Base-by-base conservation (phyloP, 1,140 invertebrate species). In the Hycleus phaleratus region DNA sequence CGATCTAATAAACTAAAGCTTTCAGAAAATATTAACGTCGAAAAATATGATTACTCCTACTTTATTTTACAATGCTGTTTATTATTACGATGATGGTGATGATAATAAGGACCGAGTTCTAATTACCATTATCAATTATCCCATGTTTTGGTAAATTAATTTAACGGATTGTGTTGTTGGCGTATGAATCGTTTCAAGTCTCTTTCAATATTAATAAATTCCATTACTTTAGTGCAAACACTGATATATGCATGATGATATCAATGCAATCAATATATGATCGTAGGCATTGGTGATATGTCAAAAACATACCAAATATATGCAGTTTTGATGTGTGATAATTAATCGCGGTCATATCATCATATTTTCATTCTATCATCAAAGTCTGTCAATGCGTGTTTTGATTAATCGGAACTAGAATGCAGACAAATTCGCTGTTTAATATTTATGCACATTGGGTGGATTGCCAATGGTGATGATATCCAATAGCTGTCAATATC, bases 291-390 rank as follows among this genome's bases (percentile, higher is more conserved):
- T 53, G 43, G 57, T 44, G 38, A 52, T 44, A 62, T 63, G 61
- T 63, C 61, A 63, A 64, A 60, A 59, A 64, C 65, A 66, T 44
- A 51, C 46, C 56, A 47, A 51, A 10, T 26, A 12, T 45, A 47
- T 53, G 52, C 50, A 54, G 51, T 42, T 61, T 56, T 61, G 48
- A 49, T 51, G 64, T 64, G 65, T 54, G 62, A 64, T 68, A 69
- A 69, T 69, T 69, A 69, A 68, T 69, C 66, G 58, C 61, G 60
- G 62, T 63, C 63, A 67, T 65, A 67, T 60, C 63, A 65, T 65
- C 66, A 67, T 67, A 67, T 69, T 68, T 66, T 67, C 66, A 68
- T 67, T 66, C 53, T 43, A 54, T 61, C 64, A 67, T 67, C 63
- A 61, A 66, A 64, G 66, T 59, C 65, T 66, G 63, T 62, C 66